phyloP scores from a whole-genome alignment of 2,113 vertebrate genomes.

The Heterotis niloticus region DNA sequence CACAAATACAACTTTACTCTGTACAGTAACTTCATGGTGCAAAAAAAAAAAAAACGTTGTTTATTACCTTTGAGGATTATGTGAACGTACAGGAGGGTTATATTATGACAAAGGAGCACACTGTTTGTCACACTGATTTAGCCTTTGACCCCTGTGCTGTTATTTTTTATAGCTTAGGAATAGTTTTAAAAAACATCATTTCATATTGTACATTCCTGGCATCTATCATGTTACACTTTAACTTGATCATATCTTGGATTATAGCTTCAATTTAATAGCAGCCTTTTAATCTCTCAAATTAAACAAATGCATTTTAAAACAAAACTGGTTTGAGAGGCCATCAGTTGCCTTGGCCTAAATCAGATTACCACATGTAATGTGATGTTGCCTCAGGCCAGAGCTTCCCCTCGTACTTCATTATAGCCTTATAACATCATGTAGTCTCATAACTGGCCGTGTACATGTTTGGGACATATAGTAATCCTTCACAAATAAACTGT shows the following conservation, averaged over 20 bases:
- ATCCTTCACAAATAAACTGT: neutral
- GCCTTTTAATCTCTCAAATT: conserved; percentile 36
- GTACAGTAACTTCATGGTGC: neutral
- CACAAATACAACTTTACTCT: neutral
- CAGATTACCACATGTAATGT: conserved; percentile 29
- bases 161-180: conserved; percentile 8
- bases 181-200: conserved; percentile 32
- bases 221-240: conserved; percentile 40
- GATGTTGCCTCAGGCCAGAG: neutral
- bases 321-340: conserved; percentile 34
- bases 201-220: conserved; percentile 43
- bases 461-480: neutral
- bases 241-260: conserved; percentile 35
- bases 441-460: conserved; percentile 4
- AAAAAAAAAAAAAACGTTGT: neutral
- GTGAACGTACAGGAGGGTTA: too few relatives aligned
- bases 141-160: neutral
- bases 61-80: neutral
- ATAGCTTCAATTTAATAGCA: conserved; percentile 31
- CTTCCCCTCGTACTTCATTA: conserved; percentile 17
- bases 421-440: conserved; percentile 11
- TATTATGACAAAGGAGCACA: too few relatives aligned
- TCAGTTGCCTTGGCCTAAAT: conserved; percentile 33
- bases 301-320: conserved; percentile 32
- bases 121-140: neutral